These are phyloP conservation scores for Sesia apiformis DNA, from an alignment of 2,888 invertebrate genomes.

Conservation along the genomic window DNA sequence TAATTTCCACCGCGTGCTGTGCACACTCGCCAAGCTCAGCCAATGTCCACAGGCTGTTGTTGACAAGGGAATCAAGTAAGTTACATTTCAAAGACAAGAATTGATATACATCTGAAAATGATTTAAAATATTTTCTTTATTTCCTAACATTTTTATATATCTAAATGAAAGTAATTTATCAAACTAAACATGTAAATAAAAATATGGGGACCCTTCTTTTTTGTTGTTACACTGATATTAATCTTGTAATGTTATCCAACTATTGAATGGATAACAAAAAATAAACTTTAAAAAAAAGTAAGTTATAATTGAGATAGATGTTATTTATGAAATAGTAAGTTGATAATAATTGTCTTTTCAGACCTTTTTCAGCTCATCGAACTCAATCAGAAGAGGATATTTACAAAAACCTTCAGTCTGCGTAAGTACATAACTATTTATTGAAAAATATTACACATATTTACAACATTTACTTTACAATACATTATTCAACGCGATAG, in stretches of 20 bases:
- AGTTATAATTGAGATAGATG: no score
- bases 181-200: no score
- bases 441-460: not conserved
- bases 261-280: no score
- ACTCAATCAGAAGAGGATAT: slow-evolving; percentile 88
- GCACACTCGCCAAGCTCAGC: slow-evolving; percentile 92
- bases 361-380: slow-evolving; percentile 87
- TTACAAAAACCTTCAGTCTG: slow-evolving; percentile 86
- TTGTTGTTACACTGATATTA: no score
- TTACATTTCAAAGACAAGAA: slow-evolving; percentile 16
- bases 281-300: no score
- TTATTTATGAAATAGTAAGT: no score
- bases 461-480: not conserved
- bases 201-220: no score
- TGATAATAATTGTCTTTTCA: slow-evolving; percentile 50
- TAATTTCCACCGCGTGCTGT: slow-evolving; percentile 94
- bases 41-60: slow-evolving; percentile 81
- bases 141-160: no score
- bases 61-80: slow-evolving; percentile 82
- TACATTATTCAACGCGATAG: not conserved
- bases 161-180: no score
- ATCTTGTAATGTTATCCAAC: no score
- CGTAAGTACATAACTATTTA: slow-evolving; percentile 74
- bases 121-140: not conserved
- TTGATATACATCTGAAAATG: no score